phyloP scores from a whole-genome alignment of 2,888 invertebrate genomes.

The Fabriciana adippe region DNA sequence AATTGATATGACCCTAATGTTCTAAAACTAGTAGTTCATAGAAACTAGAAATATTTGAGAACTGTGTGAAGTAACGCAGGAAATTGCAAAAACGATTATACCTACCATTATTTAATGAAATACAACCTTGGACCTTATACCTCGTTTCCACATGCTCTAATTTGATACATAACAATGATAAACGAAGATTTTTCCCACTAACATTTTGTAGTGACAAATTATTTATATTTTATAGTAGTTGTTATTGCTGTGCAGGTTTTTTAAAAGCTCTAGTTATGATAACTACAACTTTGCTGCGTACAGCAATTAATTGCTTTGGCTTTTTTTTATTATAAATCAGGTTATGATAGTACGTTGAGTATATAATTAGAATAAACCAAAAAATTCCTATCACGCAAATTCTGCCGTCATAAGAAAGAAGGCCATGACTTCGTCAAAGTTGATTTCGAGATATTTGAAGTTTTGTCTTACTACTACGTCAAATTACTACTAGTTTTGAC shows the following conservation, averaged over 20 bases:
- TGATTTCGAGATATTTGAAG: too few relatives aligned
- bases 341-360: too few relatives aligned
- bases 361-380: too few relatives aligned
- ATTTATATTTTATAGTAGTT: not conserved
- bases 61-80: conserved; percentile 64
- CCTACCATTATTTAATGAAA: conserved; percentile 17
- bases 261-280: too few relatives aligned
- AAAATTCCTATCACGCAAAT: too few relatives aligned
- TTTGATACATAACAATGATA: conserved; percentile 10
- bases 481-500: too few relatives aligned
- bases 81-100: conserved; percentile 44
- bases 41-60: conserved; percentile 55
- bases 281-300: too few relatives aligned
- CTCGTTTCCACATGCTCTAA: not conserved
- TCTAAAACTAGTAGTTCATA: conserved; percentile 49
- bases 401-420: too few relatives aligned
- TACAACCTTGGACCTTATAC: conserved; percentile 15
- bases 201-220: not conserved
- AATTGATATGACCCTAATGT: conserved; percentile 58
- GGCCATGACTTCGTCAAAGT: too few relatives aligned
- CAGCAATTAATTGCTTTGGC: too few relatives aligned
- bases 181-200: conserved; percentile 2
- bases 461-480: too few relatives aligned
- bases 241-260: not conserved
- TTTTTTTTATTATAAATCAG: too few relatives aligned